Percentiles rank a stretch among this genome's conserved stretches.
phyloP scores from a whole-genome alignment of 1,140 invertebrate genomes.

The Acarapis woodi region DNA sequence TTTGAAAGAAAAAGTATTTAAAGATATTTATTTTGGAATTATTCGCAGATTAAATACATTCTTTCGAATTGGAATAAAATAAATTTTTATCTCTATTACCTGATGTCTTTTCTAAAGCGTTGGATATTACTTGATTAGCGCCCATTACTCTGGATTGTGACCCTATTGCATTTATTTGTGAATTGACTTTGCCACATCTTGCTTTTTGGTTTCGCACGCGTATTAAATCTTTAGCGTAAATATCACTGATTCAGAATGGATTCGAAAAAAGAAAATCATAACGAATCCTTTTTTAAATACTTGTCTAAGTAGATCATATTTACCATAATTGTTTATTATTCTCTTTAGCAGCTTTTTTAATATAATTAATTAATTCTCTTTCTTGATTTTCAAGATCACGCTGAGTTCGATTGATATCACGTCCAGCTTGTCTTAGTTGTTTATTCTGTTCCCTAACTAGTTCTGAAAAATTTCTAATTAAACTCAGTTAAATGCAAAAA shows the following conservation, averaged over 20 bases:
- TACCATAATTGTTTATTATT: constrained; percentile 43
- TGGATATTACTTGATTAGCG: constrained; percentile 50
- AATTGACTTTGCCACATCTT: constrained; percentile 38
- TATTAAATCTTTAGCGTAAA: constrained; percentile 63
- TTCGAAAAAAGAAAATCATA: constrained; percentile 13
- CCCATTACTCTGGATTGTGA: constrained; percentile 53
- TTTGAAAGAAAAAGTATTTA: constrained; percentile 7
- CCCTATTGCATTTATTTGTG: constrained; percentile 39
- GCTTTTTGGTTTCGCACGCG: constrained; percentile 59
- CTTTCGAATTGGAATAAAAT: constrained; percentile 1
- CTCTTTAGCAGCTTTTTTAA: constrained; percentile 53
- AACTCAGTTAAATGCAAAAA: too few relatives aligned
- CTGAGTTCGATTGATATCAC: constrained; percentile 53
- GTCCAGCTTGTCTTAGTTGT: constrained; percentile 37
- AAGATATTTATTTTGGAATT: neutral
- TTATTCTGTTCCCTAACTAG: constrained; percentile 49
- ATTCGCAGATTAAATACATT: neutral
- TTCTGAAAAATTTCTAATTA: constrained; percentile 39
- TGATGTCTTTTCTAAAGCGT: constrained; percentile 57
- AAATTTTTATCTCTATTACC: constrained; percentile 13
- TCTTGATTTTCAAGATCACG: constrained; percentile 50
- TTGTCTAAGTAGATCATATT: neutral
- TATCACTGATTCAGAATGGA: constrained; percentile 24
- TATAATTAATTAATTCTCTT: constrained; percentile 62
- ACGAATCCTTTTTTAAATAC: constrained; percentile 1